These are phyloP conservation scores for Sitodiplosis mosellana DNA, from an alignment of 1,140 invertebrate species.

Conservation along the genomic window DNA sequence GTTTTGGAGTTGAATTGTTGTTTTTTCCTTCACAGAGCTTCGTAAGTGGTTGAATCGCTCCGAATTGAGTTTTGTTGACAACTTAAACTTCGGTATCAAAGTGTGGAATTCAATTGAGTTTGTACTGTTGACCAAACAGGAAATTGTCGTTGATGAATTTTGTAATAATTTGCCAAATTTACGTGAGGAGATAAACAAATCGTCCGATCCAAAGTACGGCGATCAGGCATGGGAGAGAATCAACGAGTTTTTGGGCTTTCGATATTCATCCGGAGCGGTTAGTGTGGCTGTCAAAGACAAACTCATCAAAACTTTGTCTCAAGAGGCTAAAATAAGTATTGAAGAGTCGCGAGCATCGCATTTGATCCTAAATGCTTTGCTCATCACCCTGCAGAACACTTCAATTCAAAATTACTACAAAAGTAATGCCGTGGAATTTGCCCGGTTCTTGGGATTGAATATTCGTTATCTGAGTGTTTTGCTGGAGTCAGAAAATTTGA, in stretches of 20 bases:
- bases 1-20: too few relatives aligned
- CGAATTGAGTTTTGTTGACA: constrained; percentile 10
- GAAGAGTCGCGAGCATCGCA: neutral
- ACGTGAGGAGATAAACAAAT: neutral
- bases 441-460: neutral
- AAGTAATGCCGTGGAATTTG: neutral
- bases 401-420: neutral
- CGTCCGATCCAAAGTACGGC: neutral
- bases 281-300: neutral
- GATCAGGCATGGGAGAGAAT: neutral
- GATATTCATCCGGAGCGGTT: neutral
- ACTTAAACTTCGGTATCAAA: constrained; percentile 17
- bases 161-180: neutral
- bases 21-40: constrained; percentile 11
- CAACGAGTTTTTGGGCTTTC: neutral
- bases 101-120: constrained; percentile 20
- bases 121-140: constrained; percentile 15
- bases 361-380: neutral
- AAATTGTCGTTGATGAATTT: constrained; percentile 16
- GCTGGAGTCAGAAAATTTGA: neutral
- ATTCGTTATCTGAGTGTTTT: neutral
- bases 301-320: neutral
- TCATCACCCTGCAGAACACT: neutral
- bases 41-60: constrained; percentile 12
- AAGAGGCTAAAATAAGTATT: neutral